A percentile compares a stretch with the other conserved stretches of the same genome.
Conservation (phyloP, 2,888 invertebrate genomes). For the Mesoligia furuncula region DNA sequence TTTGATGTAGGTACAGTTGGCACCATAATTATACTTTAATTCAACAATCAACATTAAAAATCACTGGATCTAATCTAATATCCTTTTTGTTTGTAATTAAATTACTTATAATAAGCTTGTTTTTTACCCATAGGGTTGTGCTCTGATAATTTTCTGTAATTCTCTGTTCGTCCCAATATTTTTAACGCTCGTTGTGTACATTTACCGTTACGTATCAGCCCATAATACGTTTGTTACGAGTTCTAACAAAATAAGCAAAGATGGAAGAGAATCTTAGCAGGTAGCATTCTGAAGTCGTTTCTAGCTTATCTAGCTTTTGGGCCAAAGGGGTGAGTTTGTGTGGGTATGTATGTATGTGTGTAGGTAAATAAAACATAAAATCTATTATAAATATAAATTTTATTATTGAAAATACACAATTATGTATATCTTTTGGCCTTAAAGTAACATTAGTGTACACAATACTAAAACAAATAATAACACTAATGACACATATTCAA, state of each 20-base stretch:
- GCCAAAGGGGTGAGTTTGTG: too few species aligned
- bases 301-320: neutral
- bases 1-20: neutral
- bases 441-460: constrained; percentile 87
- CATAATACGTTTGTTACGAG: neutral
- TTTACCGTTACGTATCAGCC: neutral
- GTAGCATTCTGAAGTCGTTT: neutral
- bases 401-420: constrained; percentile 89
- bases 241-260: neutral
- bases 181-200: neutral
- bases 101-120: neutral
- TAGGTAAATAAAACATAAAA: constrained; percentile 56
- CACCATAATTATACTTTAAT: neutral
- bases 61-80: neutral
- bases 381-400: constrained; percentile 84
- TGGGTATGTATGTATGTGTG: neutral
- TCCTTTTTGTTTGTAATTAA: neutral
- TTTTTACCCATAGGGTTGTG: neutral
- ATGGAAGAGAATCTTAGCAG: neutral
- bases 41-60: neutral
- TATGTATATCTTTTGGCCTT: constrained; percentile 90
- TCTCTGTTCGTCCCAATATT: neutral
- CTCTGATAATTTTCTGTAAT: neutral
- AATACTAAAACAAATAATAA: constrained; percentile 82
- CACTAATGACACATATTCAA: constrained; percentile 83